Conservation (phyloP, 2,113 vertebrate species). For the Cephalopterus ornatus region DNA sequence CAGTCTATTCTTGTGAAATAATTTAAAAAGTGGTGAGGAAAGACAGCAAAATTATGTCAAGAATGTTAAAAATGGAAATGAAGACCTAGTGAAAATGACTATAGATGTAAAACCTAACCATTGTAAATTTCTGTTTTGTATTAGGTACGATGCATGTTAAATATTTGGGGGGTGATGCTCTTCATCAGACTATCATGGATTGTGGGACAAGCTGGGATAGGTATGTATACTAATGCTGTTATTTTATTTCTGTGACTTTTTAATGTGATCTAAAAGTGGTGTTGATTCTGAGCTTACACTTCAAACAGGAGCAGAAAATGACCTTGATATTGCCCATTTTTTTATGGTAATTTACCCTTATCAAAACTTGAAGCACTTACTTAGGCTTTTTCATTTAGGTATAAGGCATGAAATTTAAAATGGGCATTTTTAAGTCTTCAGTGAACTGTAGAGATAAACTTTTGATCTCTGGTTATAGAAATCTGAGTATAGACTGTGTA, state of each 20-base stretch:
- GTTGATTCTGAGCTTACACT: not conserved
- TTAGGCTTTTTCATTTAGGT: not conserved
- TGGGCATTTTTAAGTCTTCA: not conserved
- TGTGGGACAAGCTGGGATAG: constrained; percentile 95
- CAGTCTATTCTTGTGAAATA: not conserved
- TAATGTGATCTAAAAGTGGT: not conserved
- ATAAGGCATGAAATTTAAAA: not conserved
- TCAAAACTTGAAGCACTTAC: not conserved
- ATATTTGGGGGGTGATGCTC: constrained; percentile 99
- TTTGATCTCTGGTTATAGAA: not conserved
- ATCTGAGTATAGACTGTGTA: not conserved
- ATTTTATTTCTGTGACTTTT: not conserved
- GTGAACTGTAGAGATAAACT: not conserved
- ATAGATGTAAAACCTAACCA: not conserved
- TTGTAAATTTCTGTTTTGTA: not conserved
- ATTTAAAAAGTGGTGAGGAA: not conserved
- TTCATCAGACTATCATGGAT: constrained; percentile 99
- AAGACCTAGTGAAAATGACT: not conserved
- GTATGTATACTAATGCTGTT: constrained; percentile 69
- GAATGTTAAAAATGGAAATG: not conserved
- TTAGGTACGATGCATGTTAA: constrained; percentile 98
- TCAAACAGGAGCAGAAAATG: not conserved
- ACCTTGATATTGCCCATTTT: not conserved
- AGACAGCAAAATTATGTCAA: not conserved
- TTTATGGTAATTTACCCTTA: not conserved